phyloP scores from a whole-genome alignment of 2,797 vertebrate genomes.

The Ctenochaetus hawaiiensis region DNA sequence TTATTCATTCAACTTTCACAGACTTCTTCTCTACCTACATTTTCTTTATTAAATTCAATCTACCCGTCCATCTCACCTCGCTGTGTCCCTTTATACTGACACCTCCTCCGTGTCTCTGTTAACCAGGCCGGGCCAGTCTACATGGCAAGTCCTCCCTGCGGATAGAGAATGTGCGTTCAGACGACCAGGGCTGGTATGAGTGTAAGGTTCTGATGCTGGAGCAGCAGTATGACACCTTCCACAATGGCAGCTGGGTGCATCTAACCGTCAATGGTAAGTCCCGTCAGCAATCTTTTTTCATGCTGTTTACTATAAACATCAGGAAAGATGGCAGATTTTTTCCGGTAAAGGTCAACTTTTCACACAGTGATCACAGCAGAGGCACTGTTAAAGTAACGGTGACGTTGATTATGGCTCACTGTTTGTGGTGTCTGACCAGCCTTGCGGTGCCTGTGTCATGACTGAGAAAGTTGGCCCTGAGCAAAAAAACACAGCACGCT shows the following conservation, averaged over 20 bases:
- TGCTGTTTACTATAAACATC: background rate
- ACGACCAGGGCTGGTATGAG: constrained; percentile 99
- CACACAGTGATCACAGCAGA: background rate
- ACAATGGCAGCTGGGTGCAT: constrained; percentile 99
- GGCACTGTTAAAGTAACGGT: background rate
- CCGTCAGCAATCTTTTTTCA: constrained; percentile 9
- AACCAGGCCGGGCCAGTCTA: constrained; percentile 92
- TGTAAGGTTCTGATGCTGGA: constrained; percentile 99
- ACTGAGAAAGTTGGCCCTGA: background rate
- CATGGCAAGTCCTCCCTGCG: constrained; percentile 96
- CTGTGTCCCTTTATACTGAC: constrained; percentile 30
- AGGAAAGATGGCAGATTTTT: background rate
- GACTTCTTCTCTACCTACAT: constrained; percentile 12
- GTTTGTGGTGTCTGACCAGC: background rate
- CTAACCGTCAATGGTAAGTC: constrained; percentile 95
- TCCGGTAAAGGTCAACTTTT: background rate
- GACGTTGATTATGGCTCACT: background rate
- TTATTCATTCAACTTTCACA: constrained; percentile 33
- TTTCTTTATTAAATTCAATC: constrained; percentile 43
- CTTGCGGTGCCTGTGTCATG: constrained; percentile 6
- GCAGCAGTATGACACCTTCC: constrained; percentile 97
- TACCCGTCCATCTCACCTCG: constrained; percentile 28
- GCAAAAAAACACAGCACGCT: background rate
- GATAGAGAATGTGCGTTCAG: constrained; percentile 94
- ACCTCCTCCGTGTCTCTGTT: constrained; percentile 21